Percentiles rank a stretch among this genome's conserved stretches.
Evolutionary conservation across 2,113 vertebrate species (phyloP).

Genomic region (Orcinus orca): DNA sequence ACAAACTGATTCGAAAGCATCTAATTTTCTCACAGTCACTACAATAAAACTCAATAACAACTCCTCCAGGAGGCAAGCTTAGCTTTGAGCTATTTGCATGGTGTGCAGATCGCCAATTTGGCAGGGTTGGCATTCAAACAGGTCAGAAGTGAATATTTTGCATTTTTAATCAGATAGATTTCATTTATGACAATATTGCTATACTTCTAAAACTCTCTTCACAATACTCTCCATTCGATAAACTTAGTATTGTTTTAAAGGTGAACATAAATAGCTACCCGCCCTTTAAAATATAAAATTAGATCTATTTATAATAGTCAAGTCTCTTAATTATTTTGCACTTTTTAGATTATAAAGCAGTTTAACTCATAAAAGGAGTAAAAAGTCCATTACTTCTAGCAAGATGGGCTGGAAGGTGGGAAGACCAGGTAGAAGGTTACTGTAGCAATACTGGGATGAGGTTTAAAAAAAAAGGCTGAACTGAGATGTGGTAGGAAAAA

Average conservation of each 20-base stretch:
- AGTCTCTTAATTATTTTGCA: not conserved
- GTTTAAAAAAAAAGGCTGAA: not conserved
- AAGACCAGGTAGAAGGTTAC: not conserved
- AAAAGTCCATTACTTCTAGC: not conserved
- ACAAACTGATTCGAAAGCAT: conserved; percentile 51
- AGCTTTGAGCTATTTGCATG: conserved; percentile 47
- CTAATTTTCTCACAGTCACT: conserved; percentile 56
- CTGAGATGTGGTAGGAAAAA: not conserved
- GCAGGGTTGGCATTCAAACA: conserved; percentile 44
- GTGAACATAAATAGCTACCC: not conserved
- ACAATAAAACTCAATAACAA: conserved; percentile 14
- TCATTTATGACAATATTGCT: conserved; percentile 42
- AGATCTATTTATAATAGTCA: not conserved
- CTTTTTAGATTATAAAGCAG: not conserved
- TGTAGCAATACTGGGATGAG: not conserved
- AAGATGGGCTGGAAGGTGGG: not conserved
- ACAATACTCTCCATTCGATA: not conserved
- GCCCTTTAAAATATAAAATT: conserved; percentile 2
- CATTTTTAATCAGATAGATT: conserved; percentile 22
- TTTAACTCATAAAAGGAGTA: not conserved
- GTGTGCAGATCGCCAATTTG: not conserved
- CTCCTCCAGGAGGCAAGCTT: conserved; percentile 4
- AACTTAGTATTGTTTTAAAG: not conserved
- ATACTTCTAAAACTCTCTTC: not conserved
- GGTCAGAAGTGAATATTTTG: not conserved